Percentiles rank a stretch among this genome's conserved stretches.
Conservation (phyloP, 2,888 invertebrate species). For the Volucella inanis region DNA sequence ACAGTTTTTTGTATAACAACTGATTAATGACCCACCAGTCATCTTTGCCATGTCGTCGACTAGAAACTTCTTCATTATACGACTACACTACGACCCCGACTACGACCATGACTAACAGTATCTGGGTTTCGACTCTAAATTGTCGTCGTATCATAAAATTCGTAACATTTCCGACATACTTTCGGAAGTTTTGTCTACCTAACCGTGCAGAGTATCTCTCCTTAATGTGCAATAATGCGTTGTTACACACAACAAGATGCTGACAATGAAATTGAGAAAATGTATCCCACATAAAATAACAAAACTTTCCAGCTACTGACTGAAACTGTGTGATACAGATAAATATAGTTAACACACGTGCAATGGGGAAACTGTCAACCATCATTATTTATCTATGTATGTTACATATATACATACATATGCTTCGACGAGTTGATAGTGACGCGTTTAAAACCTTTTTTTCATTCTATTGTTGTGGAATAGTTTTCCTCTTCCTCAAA, state of each 20-base stretch:
- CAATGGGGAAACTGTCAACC: slow-evolving; percentile 49
- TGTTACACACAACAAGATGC: slow-evolving; percentile 17
- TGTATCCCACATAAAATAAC: slow-evolving; percentile 24
- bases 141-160: slow-evolving; percentile 32
- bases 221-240: slow-evolving; percentile 16
- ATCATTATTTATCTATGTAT: slow-evolving; percentile 50
- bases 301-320: slow-evolving; percentile 1
- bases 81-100: neutral
- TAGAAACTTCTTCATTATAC: neutral
- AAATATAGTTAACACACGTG: slow-evolving; percentile 21
- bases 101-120: too few relatives aligned
- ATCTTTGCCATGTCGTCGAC: slow-evolving; percentile 2
- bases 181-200: slow-evolving; percentile 49
- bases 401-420: too few relatives aligned
- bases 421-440: too few relatives aligned
- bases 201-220: slow-evolving; percentile 12
- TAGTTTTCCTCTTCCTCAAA: too few relatives aligned
- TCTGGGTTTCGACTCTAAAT: slow-evolving; percentile 21
- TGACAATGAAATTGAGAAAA: slow-evolving; percentile 6
- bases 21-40: slow-evolving; percentile 38
- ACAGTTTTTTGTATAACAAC: slow-evolving; percentile 15
- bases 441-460: slow-evolving; percentile 15
- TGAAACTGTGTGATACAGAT: neutral
- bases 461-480: neutral
- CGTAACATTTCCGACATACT: slow-evolving; percentile 56